A percentile compares a stretch with the other conserved stretches of the same genome.
Conservation (phyloP, 2,888 invertebrate species). For the Serripes groenlandicus region DNA sequence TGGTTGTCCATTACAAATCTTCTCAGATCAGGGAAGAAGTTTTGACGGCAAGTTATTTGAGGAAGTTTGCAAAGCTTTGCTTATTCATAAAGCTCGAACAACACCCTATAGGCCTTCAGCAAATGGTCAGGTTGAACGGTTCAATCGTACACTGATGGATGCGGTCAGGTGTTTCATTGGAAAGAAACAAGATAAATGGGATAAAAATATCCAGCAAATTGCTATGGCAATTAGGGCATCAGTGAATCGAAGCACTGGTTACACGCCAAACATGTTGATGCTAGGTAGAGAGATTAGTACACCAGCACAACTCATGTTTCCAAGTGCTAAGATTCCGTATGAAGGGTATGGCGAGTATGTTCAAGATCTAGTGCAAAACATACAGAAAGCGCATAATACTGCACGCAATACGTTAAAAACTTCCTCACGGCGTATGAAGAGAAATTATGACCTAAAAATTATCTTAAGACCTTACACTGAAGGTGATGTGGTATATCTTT, state of each 20-base stretch:
- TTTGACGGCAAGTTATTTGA: slow-evolving; percentile 10
- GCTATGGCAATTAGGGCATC: slow-evolving; percentile 13
- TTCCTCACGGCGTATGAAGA: slow-evolving; percentile 16
- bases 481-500: too few relatives aligned
- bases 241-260: slow-evolving; percentile 21
- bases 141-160: slow-evolving; percentile 29
- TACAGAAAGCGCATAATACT: slow-evolving; percentile 15
- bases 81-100: slow-evolving; percentile 14
- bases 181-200: slow-evolving; percentile 26
- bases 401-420: slow-evolving; percentile 15
- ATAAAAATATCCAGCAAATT: slow-evolving; percentile 17
- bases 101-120: slow-evolving; percentile 25
- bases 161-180: slow-evolving; percentile 33
- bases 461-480: too few relatives aligned
- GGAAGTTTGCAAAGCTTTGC: not conserved
- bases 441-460: slow-evolving; percentile 37
- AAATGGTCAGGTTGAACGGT: slow-evolving; percentile 32
- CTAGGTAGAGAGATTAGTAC: slow-evolving; percentile 19
- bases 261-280: slow-evolving; percentile 23
- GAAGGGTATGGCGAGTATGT: slow-evolving; percentile 4
- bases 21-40: slow-evolving; percentile 20
- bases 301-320: slow-evolving; percentile 28
- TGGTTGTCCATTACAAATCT: slow-evolving; percentile 35
- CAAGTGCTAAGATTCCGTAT: not conserved
- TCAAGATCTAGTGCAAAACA: not conserved